Evolutionary conservation across 1,140 invertebrate genomes (phyloP).

Genomic region (Carposina sasakii): DNA sequence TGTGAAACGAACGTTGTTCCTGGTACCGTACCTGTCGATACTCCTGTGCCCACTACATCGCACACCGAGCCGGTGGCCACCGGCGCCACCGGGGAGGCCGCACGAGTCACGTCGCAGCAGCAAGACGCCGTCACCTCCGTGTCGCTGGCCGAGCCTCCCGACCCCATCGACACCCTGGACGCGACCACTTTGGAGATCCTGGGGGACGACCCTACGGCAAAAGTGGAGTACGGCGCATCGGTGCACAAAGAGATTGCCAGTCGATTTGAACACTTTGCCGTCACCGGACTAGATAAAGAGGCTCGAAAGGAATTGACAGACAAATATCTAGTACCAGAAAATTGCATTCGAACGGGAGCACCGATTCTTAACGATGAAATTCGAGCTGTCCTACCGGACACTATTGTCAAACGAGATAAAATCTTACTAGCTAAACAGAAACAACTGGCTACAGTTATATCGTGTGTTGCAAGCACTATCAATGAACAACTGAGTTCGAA

Average conservation of each 20-base stretch:
- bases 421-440: background rate
- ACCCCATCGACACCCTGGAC: too few relatives aligned
- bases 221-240: background rate
- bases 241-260: background rate
- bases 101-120: too few relatives aligned
- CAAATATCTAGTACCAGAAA: constrained; percentile 3
- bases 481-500: background rate
- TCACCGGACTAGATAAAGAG: constrained; percentile 3
- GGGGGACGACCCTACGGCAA: background rate
- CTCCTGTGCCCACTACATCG: too few relatives aligned
- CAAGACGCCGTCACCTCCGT: too few relatives aligned
- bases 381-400: background rate
- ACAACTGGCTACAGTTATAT: background rate
- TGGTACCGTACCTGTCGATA: too few relatives aligned
- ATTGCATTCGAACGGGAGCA: background rate
- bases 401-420: background rate
- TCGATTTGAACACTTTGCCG: background rate
- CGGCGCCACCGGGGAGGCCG: too few relatives aligned
- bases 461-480: background rate
- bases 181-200: background rate
- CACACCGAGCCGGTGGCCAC: too few relatives aligned
- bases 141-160: too few relatives aligned
- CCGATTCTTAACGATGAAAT: background rate
- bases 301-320: background rate
- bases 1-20: too few relatives aligned